phyloP scores from a whole-genome alignment of 2,888 invertebrate genomes.

The Cerceris rybyensis region DNA sequence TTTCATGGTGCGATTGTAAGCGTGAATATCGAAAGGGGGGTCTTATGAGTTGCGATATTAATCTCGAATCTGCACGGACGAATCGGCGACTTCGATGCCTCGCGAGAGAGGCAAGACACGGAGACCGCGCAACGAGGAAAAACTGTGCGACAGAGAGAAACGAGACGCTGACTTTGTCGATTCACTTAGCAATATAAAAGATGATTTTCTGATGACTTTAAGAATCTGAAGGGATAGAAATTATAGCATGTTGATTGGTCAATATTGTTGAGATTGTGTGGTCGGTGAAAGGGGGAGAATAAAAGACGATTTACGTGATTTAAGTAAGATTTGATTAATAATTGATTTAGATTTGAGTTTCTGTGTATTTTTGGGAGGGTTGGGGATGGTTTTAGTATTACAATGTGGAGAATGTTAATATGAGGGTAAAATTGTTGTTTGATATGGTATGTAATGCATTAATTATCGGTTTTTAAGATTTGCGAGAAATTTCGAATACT shows the following conservation, averaged over 20 bases:
- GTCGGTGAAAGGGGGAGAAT: neutral
- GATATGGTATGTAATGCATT: too few relatives aligned
- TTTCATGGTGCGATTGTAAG: constrained; percentile 38
- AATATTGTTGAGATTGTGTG: neutral
- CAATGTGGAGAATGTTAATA: too few relatives aligned
- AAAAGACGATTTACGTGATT: neutral
- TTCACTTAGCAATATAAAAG: neutral
- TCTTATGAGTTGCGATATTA: constrained; percentile 52
- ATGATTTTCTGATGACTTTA: too few relatives aligned
- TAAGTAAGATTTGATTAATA: neutral
- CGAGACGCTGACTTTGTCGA: neutral
- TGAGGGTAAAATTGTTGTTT: too few relatives aligned
- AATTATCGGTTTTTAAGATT: too few relatives aligned
- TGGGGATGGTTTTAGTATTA: too few relatives aligned
- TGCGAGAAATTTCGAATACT: too few relatives aligned
- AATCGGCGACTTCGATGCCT: constrained; percentile 70
- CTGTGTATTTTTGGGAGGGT: too few relatives aligned
- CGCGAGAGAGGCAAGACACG: constrained; percentile 57
- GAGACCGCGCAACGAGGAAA: constrained; percentile 43
- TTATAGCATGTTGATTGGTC: too few relatives aligned
- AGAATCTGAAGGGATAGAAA: too few relatives aligned
- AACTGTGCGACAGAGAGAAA: constrained; percentile 14
- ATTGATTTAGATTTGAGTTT: too few relatives aligned
- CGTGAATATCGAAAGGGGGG: constrained; percentile 58
- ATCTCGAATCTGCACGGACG: constrained; percentile 56